Base-by-base conservation (phyloP, 30 jellyfish, hydroid and myxozoan genomes). In the Catostylus mosaicus region DNA sequence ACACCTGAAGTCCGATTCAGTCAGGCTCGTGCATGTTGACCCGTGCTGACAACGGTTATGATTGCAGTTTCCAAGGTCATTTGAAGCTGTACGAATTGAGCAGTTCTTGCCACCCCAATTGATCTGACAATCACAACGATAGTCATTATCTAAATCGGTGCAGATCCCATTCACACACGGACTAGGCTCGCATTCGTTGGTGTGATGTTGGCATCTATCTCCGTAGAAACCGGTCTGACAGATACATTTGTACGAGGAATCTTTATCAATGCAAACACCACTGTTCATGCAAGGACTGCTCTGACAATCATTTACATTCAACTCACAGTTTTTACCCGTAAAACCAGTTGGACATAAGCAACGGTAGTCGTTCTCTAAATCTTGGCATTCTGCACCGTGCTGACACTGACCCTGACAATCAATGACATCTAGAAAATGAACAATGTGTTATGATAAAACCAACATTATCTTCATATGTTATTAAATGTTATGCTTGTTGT, bases 201-300 rank as follows among this genome's bases (percentile, higher is more conserved):
- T 67, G 62, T 85, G 96, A 40, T 50, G 71, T 47, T 85, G 90
- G 50, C 98, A 91, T 54, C 95, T 68, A 27, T 72, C 75, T 2
- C 98, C 98, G 43, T 69, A 80, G 70, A 46, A 91, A 26, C 98
- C 98, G 32, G 98, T 91, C 51, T 91, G 98, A 59, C 98, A 91
- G 37, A 91, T 88, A 47, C 98, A 91, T 18, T 72, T 85, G 72
- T 91, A 91, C 19, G 85, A 34, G 10, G 85, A 59, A 11, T 83
- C 84, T 50, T 40, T 64, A 61, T 91, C 98, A 16, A 70, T 40
- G 72, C 98, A 91, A 7, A 85, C 88, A 31, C 98, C 98, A 69
- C 70, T 71, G 52, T 91, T 91, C 89, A 75, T 69, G 84, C 98
- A 91, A 23, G 98, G 98, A 35, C 70, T 65, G 64, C 91, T 79